Conservation (phyloP, 23 tunicate species). For the Halocynthia roretzi region DNA sequence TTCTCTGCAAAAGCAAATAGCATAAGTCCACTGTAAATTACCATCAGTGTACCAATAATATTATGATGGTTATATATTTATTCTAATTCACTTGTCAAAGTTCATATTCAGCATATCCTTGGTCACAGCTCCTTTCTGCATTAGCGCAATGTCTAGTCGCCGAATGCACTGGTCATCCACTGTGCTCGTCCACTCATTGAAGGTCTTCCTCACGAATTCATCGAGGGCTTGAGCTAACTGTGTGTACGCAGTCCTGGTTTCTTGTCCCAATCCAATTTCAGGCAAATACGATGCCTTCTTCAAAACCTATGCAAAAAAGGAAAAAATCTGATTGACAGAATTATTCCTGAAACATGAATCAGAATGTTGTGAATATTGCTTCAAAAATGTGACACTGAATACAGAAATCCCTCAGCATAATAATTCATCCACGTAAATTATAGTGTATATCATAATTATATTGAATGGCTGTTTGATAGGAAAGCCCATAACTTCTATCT, state of each 20-base stretch:
- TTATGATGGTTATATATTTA: neutral
- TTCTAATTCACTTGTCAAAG: conserved; percentile 61
- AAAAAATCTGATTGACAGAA: neutral
- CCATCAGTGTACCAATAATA: too few species aligned
- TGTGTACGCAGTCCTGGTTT: conserved; percentile 62
- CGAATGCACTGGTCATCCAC: conserved; percentile 79
- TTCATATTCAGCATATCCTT: conserved; percentile 94
- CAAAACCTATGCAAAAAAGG: conserved; percentile 27
- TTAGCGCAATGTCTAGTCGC: conserved; percentile 75
- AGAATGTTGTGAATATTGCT: too few species aligned
- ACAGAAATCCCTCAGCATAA: too few species aligned
- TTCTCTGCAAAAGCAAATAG: conserved; percentile 16
- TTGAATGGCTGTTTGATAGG: too few species aligned
- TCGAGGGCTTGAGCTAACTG: conserved; percentile 90
- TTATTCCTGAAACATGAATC: too few species aligned
- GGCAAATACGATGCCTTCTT: conserved; percentile 64
- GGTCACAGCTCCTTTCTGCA: conserved; percentile 87
- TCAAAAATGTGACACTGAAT: too few species aligned
- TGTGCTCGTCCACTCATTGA: conserved; percentile 91
- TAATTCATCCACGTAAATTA: too few species aligned
- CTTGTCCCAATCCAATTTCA: conserved; percentile 86
- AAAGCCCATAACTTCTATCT: too few species aligned
- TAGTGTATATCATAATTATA: too few species aligned
- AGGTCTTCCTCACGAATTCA: conserved; percentile 90
- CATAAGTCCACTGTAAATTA: too few species aligned